Evolutionary conservation across 2,113 vertebrate genomes (phyloP), one percentile per base, ranked within the genome.

Genomic region (Hippolais icterina): DNA sequence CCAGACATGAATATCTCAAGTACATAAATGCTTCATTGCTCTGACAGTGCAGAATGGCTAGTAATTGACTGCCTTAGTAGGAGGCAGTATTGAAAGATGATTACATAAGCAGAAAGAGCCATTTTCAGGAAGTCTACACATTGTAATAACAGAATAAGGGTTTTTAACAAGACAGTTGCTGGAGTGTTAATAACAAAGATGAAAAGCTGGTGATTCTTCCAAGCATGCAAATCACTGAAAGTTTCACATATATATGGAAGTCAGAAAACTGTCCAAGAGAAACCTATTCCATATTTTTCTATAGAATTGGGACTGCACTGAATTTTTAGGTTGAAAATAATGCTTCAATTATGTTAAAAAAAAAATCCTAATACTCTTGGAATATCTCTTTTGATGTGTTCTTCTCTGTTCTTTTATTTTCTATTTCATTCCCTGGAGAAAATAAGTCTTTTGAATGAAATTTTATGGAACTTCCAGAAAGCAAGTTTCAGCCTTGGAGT

Each of bases 21-120:
- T 83, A 87, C 57, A 90, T 63, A 88, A 97, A 93, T 66, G 72
- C 63, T 70, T 97, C 63, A 90, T 90, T 94, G 50, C 35, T 93
- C 85, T 93, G 81, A 79, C 42, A 83, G 60, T 72, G 20, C n/a
- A 97, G 47, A 94, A 95, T 88, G 52, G 53, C 29, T 70, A 77
- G 47, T 47, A 94, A 87, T 89, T 92, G 41, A 39, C 80, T 91
- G 92, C 60, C 74, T 75, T 60, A 61, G 70, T 72, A 63, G 71
- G 53, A 91, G 75, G 80, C 69, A 82, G 44, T 46, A 93, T 71
- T 83, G 75, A 83, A 89, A 93, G 70, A 89, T 70, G 61, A 91
- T 91, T 94, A 59, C 46, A 31, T 89, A 94, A 68, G 47, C 76
- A 78, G 83, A 52, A 91, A 84, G n/a, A 87, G 64, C 9, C 61